Evolutionary conservation across 2,888 invertebrate genomes (phyloP).

Genomic region (Alcis repandata): DNA sequence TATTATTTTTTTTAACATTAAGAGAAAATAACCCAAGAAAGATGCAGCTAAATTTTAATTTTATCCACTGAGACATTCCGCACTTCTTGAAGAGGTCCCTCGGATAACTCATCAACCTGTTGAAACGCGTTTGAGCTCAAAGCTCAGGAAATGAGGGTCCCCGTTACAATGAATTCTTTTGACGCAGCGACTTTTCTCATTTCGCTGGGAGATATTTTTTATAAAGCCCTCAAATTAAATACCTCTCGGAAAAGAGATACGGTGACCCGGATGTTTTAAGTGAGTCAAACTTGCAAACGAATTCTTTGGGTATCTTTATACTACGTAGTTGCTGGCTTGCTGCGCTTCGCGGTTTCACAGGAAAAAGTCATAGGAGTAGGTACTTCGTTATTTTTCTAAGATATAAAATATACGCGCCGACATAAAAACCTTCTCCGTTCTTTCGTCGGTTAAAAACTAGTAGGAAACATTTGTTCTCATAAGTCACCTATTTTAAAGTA

Average conservation of each 20-base stretch:
- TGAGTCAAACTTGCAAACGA: conserved; percentile 4
- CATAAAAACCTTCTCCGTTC: too few species aligned
- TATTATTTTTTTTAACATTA: too few species aligned
- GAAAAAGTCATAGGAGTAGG: too few species aligned
- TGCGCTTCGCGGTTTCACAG: too few species aligned
- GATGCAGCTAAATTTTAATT: not conserved
- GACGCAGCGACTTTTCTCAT: conserved; percentile 49
- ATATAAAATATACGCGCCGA: too few species aligned
- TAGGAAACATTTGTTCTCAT: too few species aligned
- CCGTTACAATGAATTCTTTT: conserved; percentile 46
- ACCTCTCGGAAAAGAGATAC: conserved; percentile 33
- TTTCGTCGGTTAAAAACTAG: too few species aligned
- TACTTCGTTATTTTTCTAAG: too few species aligned
- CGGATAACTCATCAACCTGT: conserved; percentile 37
- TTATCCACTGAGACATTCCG: conserved; percentile 3
- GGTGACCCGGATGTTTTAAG: conserved; percentile 29
- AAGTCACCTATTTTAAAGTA: too few species aligned
- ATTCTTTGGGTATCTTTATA: not conserved
- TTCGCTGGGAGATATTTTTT: conserved; percentile 39
- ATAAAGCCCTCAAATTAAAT: conserved; percentile 44
- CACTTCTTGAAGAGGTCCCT: conserved; percentile 11
- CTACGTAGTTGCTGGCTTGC: not conserved
- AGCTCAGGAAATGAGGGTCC: conserved; percentile 38
- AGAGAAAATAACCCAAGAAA: too few species aligned
- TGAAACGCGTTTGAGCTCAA: conserved; percentile 37